Percentiles rank a stretch among this genome's conserved stretches.
Conservation (phyloP, 2,888 invertebrate species). For the Yponomeuta cagnagella region DNA sequence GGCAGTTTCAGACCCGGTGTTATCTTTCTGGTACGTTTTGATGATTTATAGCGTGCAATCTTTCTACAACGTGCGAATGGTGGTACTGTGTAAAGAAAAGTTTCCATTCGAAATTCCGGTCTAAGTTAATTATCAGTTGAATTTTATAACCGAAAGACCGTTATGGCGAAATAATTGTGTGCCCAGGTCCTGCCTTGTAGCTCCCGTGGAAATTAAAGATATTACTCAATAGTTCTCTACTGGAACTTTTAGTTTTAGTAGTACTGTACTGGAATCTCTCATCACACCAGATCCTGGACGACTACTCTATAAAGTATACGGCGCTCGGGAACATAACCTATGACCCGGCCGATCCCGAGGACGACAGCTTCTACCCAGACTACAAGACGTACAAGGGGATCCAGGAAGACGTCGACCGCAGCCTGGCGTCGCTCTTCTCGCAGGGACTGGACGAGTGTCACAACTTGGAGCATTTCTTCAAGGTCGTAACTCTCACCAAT, state of each 20-base stretch:
- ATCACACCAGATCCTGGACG: slow-evolving; percentile 47
- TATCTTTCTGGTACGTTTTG: too few species aligned
- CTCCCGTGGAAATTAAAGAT: too few species aligned
- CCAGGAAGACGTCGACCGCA: slow-evolving; percentile 82
- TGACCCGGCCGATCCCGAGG: slow-evolving; percentile 84
- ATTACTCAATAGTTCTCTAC: too few species aligned
- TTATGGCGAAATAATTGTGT: too few species aligned
- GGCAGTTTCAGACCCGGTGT: too few species aligned
- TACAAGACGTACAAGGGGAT: slow-evolving; percentile 77
- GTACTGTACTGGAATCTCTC: background rate
- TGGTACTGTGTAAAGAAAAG: too few species aligned
- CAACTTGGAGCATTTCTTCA: slow-evolving; percentile 60
- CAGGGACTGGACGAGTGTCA: slow-evolving; percentile 88
- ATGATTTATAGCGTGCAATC: too few species aligned
- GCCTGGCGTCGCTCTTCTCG: slow-evolving; percentile 86
- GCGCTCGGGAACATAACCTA: slow-evolving; percentile 77
- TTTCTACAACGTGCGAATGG: too few species aligned
- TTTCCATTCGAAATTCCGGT: too few species aligned
- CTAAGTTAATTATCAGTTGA: too few species aligned
- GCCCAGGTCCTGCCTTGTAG: too few species aligned
- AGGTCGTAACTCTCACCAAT: slow-evolving; percentile 33
- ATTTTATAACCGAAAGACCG: too few species aligned
- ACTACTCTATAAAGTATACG: slow-evolving; percentile 48
- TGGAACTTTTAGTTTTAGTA: background rate
- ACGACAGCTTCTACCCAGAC: slow-evolving; percentile 79